Percentiles rank a stretch among this genome's conserved stretches.
Conservation (phyloP, 2,888 invertebrate genomes). For the Rotaria socialis region DNA sequence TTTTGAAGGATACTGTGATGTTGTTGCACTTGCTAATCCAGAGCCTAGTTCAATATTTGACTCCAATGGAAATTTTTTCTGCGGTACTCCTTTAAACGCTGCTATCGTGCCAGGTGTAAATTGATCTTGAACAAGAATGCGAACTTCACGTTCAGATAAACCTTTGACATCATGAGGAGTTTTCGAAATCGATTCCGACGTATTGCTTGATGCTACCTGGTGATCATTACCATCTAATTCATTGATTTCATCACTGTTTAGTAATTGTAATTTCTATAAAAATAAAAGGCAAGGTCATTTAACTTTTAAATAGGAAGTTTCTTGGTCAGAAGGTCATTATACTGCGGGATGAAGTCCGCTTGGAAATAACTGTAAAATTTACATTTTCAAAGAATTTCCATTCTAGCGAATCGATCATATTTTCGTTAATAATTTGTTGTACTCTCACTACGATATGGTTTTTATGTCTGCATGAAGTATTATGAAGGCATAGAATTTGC, state of each 20-base stretch:
- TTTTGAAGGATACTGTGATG: neutral
- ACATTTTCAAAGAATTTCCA: too few relatives aligned
- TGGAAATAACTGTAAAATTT: too few relatives aligned
- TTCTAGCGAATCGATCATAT: too few relatives aligned
- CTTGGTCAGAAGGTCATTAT: too few relatives aligned
- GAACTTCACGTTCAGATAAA: constrained; percentile 33
- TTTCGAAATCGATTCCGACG: neutral
- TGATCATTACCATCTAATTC: neutral
- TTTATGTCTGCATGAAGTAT: too few relatives aligned
- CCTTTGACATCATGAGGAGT: neutral
- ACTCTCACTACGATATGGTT: too few relatives aligned
- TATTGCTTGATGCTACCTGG: neutral
- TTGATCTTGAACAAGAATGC: constrained; percentile 28
- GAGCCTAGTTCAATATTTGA: neutral
- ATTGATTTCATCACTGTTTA: neutral
- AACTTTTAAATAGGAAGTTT: too few relatives aligned
- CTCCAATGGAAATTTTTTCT: neutral
- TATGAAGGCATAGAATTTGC: too few relatives aligned
- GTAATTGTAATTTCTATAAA: constrained; percentile 25
- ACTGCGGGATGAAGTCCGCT: too few relatives aligned
- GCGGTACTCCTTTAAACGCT: neutral
- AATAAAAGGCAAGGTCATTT: neutral
- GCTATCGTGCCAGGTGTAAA: neutral
- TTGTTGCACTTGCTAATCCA: neutral
- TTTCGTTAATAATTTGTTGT: too few relatives aligned